These are phyloP conservation scores for Parascotia fuliginaria DNA, from an alignment of 2,888 invertebrate species.

Conservation along the genomic window DNA sequence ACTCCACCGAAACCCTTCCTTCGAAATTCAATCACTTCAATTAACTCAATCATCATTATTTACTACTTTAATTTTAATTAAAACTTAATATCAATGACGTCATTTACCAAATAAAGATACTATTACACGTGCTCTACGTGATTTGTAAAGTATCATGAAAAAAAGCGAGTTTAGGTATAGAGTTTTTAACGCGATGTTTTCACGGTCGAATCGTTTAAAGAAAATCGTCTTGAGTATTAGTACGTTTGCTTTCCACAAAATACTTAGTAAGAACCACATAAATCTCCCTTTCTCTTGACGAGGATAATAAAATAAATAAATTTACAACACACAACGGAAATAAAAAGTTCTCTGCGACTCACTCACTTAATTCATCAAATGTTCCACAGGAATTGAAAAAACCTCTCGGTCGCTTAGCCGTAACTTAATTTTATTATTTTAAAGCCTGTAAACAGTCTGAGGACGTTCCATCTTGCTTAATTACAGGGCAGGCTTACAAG, in stretches of 20 bases:
- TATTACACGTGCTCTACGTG: too few species aligned
- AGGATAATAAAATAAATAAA: constrained; percentile 46
- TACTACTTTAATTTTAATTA: background rate
- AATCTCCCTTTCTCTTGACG: constrained; percentile 39
- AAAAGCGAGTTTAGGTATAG: too few species aligned
- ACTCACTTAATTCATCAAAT: constrained; percentile 47
- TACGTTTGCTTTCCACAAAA: constrained; percentile 24
- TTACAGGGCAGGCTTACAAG: constrained; percentile 68
- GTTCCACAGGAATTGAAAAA: constrained; percentile 39
- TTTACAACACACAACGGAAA: constrained; percentile 32
- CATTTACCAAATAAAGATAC: too few species aligned
- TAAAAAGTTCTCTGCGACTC: constrained; percentile 30
- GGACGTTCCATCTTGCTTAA: constrained; percentile 76
- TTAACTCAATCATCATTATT: background rate
- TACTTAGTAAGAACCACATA: constrained; percentile 27
- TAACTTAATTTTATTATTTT: constrained; percentile 72
- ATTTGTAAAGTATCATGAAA: too few species aligned
- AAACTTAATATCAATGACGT: too few species aligned
- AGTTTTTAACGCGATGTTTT: too few species aligned
- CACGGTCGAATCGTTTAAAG: background rate
- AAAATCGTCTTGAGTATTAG: constrained; percentile 3
- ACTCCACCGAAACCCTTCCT: background rate
- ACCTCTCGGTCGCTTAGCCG: constrained; percentile 48
- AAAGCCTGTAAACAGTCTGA: constrained; percentile 65
- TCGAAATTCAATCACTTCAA: constrained; percentile 1